These are phyloP conservation scores for Drosophila tani DNA, from an alignment of 1,140 invertebrate species.

Conservation along the genomic window DNA sequence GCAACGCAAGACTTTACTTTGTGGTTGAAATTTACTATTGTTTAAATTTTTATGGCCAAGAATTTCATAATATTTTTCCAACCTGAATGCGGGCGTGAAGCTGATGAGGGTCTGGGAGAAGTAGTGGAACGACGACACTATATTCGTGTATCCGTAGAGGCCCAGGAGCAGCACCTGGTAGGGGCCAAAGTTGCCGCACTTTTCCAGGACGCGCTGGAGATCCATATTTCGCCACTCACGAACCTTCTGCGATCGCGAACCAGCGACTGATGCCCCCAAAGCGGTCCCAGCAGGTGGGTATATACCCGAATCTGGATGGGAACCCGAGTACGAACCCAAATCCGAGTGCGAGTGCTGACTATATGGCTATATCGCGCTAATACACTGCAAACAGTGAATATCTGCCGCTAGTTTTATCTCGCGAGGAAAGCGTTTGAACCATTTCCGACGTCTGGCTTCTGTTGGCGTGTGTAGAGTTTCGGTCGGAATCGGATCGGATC, in stretches of 20 bases:
- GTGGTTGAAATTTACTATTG: too few relatives aligned
- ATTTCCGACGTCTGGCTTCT: slow-evolving; percentile 29
- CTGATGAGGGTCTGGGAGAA: slow-evolving; percentile 87
- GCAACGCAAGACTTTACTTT: not conserved
- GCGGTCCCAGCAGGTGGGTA: slow-evolving; percentile 8
- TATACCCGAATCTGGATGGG: slow-evolving; percentile 21
- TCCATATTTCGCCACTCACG: slow-evolving; percentile 77
- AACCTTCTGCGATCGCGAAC: slow-evolving; percentile 32
- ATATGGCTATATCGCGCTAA: slow-evolving; percentile 12
- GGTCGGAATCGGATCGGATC: not conserved
- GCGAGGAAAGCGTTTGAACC: slow-evolving; percentile 21
- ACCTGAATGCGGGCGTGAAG: slow-evolving; percentile 85
- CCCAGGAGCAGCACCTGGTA: slow-evolving; percentile 87
- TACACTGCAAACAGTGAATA: slow-evolving; percentile 24
- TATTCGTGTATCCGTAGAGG: slow-evolving; percentile 87
- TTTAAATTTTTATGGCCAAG: not conserved
- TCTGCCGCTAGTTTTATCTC: slow-evolving; percentile 25
- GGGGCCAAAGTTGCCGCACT: slow-evolving; percentile 87
- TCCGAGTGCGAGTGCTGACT: not conserved
- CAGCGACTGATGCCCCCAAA: slow-evolving; percentile 32
- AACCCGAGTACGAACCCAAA: not conserved
- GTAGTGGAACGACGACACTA: slow-evolving; percentile 86
- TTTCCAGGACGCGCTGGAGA: slow-evolving; percentile 86
- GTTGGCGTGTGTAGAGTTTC: slow-evolving; percentile 25
- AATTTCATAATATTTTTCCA: not conserved